A percentile compares a stretch with the other conserved stretches of the same genome.
Evolutionary conservation across 2,888 invertebrate species (phyloP).

Genomic region (Adelognathus sp.): DNA sequence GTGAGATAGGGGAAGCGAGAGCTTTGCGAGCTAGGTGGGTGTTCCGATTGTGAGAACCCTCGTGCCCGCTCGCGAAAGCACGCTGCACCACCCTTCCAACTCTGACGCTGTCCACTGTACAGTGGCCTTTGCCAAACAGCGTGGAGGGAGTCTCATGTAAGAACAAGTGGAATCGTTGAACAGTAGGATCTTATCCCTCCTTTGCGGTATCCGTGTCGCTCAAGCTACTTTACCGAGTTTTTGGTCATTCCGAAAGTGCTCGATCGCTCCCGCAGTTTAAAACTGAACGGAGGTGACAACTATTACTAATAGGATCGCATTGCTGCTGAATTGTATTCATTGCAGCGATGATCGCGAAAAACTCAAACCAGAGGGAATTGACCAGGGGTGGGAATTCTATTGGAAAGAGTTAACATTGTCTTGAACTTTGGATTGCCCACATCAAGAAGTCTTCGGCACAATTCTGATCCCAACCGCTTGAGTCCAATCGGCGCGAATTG

Average conservation of each 20-base stretch:
- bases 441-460: too few relatives aligned
- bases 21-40: slow-evolving; percentile 52
- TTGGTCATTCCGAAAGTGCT: slow-evolving; percentile 45
- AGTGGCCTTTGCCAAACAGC: slow-evolving; percentile 19
- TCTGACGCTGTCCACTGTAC: slow-evolving; percentile 12
- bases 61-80: slow-evolving; percentile 13
- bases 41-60: slow-evolving; percentile 60
- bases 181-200: slow-evolving; percentile 28
- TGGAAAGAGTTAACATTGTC: too few relatives aligned
- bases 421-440: too few relatives aligned
- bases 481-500: too few relatives aligned
- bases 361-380: too few relatives aligned
- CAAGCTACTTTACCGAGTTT: slow-evolving; percentile 32
- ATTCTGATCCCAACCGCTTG: too few relatives aligned
- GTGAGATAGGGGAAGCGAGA: slow-evolving; percentile 57
- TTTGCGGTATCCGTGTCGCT: background rate
- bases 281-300: slow-evolving; percentile 31
- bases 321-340: too few relatives aligned
- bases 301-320: too few relatives aligned
- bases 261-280: slow-evolving; percentile 44
- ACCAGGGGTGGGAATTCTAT: too few relatives aligned
- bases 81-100: background rate
- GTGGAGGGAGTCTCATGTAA: slow-evolving; percentile 52
- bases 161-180: slow-evolving; percentile 59
- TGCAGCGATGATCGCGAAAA: too few relatives aligned